Evolutionary conservation across 2,113 vertebrate genomes (phyloP).

Genomic region (Periophthalmodon schlosseri): DNA sequence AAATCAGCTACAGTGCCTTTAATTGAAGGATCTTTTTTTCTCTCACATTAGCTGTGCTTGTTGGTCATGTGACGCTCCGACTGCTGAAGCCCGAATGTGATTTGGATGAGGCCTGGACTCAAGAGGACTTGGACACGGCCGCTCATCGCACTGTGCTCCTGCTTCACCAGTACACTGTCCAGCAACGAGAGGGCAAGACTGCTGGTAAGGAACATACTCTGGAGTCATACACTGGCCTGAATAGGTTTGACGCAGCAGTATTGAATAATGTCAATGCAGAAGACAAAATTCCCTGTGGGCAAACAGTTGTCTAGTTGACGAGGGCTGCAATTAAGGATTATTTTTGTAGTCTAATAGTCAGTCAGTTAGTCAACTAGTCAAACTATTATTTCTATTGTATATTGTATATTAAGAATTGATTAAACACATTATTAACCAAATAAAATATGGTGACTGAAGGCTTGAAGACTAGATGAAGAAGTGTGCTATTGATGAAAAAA

Average conservation of each 20-base stretch:
- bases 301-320: no score
- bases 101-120: conserved; percentile 88
- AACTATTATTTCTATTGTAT: no score
- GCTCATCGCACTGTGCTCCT: conserved; percentile 82
- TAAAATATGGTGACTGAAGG: no score
- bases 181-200: conserved; percentile 77
- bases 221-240: background rate
- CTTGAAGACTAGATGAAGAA: no score
- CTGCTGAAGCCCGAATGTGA: conserved; percentile 91
- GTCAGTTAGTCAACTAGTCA: no score
- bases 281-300: background rate
- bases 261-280: background rate
- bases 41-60: conserved; percentile 80
- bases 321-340: no score
- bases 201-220: conserved; percentile 60
- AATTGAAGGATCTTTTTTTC: no score
- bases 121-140: conserved; percentile 87
- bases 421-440: no score
- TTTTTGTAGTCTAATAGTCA: no score
- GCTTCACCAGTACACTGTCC: conserved; percentile 84
- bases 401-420: no score
- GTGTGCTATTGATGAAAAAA: background rate
- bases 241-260: background rate
- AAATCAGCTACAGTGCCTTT: no score
- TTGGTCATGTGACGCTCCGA: conserved; percentile 91